Evolutionary conservation across 2,797 vertebrate species (phyloP), one percentile per base, ranked within the genome.

Genomic region (Sardinella longiceps): DNA sequence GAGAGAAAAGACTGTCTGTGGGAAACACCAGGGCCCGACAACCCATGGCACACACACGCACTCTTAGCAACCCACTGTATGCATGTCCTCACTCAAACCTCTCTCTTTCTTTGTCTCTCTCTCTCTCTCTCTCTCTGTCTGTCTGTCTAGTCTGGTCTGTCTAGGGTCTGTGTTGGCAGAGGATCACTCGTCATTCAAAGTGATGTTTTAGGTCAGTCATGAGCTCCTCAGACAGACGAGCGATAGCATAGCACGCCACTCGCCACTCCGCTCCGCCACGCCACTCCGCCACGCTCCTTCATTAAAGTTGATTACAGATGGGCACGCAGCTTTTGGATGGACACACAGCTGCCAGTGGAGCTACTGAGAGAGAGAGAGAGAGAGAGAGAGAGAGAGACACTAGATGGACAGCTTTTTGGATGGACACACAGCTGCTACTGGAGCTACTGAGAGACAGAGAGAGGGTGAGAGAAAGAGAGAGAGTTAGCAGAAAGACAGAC

Each of bases 1-100:
- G 70, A 77, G 15, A 77, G 37, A 77, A 77, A 39, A 30, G 70
- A 3, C 66, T 74, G 33, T 37, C 66, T 74, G 66, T 74, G 33
- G 66, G 66, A 37, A 74, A 18, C 12, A 14, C 12, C 33, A 20
- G 70, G 70, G 15, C 28, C 23, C 23, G 46, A 37, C 51, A 46
- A 25, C 7, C 70, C 33, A 77, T 48, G 70, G 39, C 70, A 77
- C 37, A 18, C 37, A 77, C 70, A 77, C 30, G 7, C 63, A 33
- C 70, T 77, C 37, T 37, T 9, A 20, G 70, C 70, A 20, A 37
- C 15, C 37, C 23, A 6, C 23, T 10, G 2, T 1, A 30, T 18
- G 33, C 7, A 43, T 39, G 70, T 23, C 37, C 33, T 77, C 63
- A 63, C 25, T 30, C 60, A 30, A 33, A 70, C 63, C 63, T 37